Base-by-base conservation (phyloP, 2,113 vertebrate genomes). In the Dasyornis broadbenti region DNA sequence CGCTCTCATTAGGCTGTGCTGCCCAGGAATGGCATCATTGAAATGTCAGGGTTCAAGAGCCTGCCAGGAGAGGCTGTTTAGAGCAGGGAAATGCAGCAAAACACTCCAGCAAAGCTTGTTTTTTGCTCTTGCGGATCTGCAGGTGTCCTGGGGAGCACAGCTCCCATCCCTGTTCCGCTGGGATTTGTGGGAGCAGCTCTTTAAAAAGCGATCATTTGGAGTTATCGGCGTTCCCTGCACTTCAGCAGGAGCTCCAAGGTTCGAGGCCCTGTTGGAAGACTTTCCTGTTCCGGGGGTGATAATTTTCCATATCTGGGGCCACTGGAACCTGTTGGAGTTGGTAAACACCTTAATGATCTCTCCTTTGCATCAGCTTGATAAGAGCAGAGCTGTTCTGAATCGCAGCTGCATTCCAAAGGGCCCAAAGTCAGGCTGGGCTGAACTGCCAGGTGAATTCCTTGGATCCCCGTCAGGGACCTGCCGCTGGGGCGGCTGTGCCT, bases 141-240 rank as follows among this genome's bases (percentile, higher is more conserved):
- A 28, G 69, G 22, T 27, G n/a, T 22, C 28, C 47, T 17, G 21
- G 33, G 44, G 10, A 63, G 44, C 44, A 4, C 31, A 10, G 33
- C 24, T 77, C n/a, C n/a, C n/a, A n/a, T n/a, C n/a, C n/a, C n/a
- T 26, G 23, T 2, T 21, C 57, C 63, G 4, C 0, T 12, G 61
- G 52, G 14, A 3, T n/a, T 10, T n/a, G 37, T 14, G 33, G 1
- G 1, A 88, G 44, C 42, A 69, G 17, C 54, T 44, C 40, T 42
- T 42, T 40, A 11, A 40, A 40, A 40, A 40, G 40, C 13, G 40
- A 40, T 40, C 40, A 40, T 2, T 1, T 9, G 18, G 40, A 28
- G 28, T 56, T 52, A 7, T 26, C 37, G 3, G 33, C 7, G 22
- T 15, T 15, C 31, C 30, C 33, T 68, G 35, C 10, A 2, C 14